Percentiles rank a stretch among this genome's conserved stretches.
These are phyloP conservation scores for Tylochromis polylepis DNA, from an alignment of 2,113 vertebrate genomes.

Conservation along the genomic window DNA sequence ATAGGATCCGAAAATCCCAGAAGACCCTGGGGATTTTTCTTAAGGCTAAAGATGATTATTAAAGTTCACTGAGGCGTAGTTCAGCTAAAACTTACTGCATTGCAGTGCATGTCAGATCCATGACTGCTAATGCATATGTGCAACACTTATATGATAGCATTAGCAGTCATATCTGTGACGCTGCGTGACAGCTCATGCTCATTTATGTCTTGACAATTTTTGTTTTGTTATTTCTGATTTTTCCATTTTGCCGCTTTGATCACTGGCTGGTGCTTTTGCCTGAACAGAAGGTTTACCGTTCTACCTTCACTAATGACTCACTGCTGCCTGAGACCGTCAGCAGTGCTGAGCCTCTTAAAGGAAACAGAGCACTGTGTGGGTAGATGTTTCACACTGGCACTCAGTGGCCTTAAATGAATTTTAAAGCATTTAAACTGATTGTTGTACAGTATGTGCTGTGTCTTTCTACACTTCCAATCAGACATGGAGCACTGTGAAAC, in stretches of 20 bases:
- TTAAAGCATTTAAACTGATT: not conserved
- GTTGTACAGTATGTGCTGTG: not conserved
- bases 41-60: not conserved
- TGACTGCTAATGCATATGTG: not conserved
- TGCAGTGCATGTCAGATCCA: not conserved
- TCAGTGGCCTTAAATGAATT: conserved; percentile 1
- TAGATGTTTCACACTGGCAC: conserved; percentile 1
- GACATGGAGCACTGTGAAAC: not conserved
- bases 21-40: not conserved
- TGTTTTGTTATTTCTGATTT: not conserved
- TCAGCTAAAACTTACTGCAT: not conserved
- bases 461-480: not conserved
- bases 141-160: not conserved
- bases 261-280: not conserved
- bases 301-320: not conserved
- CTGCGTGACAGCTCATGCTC: not conserved
- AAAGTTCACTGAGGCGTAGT: not conserved
- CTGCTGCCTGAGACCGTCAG: not conserved
- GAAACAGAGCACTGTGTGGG: conserved; percentile 1
- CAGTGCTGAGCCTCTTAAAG: not conserved
- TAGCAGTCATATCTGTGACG: not conserved
- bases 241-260: not conserved
- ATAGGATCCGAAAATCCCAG: not conserved
- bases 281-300: not conserved
- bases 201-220: not conserved